Conservation (phyloP, 2,797 vertebrate genomes). For the Lateolabrax maculatus region DNA sequence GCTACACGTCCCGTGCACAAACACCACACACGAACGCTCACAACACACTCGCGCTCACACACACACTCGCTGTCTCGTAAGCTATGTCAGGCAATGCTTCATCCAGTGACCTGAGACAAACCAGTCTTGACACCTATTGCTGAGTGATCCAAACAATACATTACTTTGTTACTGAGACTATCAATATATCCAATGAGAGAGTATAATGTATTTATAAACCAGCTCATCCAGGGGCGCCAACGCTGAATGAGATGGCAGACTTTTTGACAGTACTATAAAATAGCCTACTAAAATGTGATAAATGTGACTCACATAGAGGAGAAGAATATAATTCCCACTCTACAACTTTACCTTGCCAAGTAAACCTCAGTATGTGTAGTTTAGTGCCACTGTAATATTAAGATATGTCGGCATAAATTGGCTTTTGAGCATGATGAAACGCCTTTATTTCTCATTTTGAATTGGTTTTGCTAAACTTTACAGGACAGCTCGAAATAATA, state of each 20-base stretch:
- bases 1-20: conserved; percentile 10
- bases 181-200: conserved; percentile 47
- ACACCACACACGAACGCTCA: conserved; percentile 29
- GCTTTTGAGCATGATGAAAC: conserved; percentile 11
- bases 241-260: conserved; percentile 45
- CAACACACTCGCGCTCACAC: conserved; percentile 32
- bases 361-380: conserved; percentile 27
- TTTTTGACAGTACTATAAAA: conserved; percentile 66
- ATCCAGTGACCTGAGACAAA: conserved; percentile 65
- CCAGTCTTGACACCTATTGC: conserved; percentile 54
- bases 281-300: conserved; percentile 60
- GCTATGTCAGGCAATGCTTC: conserved; percentile 38
- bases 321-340: conserved; percentile 44
- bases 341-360: conserved; percentile 40
- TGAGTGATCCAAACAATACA: conserved; percentile 67
- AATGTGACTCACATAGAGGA: conserved; percentile 49
- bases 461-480: conserved; percentile 22
- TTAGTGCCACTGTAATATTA: conserved; percentile 18
- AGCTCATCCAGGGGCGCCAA: conserved; percentile 19
- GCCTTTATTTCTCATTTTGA: conserved; percentile 6
- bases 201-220: conserved; percentile 49
- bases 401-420: conserved; percentile 32
- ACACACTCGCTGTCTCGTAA: conserved; percentile 39
- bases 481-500: conserved; percentile 17
- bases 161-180: conserved; percentile 41